Base-by-base conservation (phyloP, 2,113 vertebrate genomes). In the Lutjanus erythropterus region DNA sequence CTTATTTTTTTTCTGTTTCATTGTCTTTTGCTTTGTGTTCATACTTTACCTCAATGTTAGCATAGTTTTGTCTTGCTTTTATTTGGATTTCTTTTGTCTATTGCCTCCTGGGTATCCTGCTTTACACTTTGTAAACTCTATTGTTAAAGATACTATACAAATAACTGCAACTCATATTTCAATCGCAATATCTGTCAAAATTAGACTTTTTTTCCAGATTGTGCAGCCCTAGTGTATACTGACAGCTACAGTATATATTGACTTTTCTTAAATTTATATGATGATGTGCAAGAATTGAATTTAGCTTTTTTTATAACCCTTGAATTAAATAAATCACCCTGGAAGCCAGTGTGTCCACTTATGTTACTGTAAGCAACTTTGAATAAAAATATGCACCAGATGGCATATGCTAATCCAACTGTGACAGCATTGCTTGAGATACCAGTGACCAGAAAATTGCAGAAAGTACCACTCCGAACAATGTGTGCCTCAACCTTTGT, bases 381-480 rank as follows among this genome's bases (percentile, higher is more conserved):
- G 35, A 68, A 50, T 59, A 23, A 53, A 71, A 75, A 74, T 49
- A 69, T 42, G 33, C 19, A 3, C 33, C 52, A 77, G 60, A 80
- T 64, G 33, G n/a, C 64, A 35, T 35, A 52, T 62, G 41, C 18
- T 47, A 46, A 84, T 72, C 41, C 71, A 69, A 74, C 64, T 62
- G 33, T 11, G 58, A 64, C 61, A 56, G 41, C 49, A 11, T 62
- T 75, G 37, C 27, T 80, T 70, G 47, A 71, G 53, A 73, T 70
- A 78, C 3, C 52, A 81, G 53, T 88, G 72, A 81, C 69, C 79
- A 74, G 77, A 86, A 81, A 75, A 86, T 78, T 71, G 68, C 49
- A 68, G 49, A 67, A 65, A 75, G 47, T 29, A 29, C 42, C 53
- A 27, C 47, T 76, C 69, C 25, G 1, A 23, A 67, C 58, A 83